phyloP scores from a whole-genome alignment of 1,140 invertebrate species.

The Pachypeltis micranthus region DNA sequence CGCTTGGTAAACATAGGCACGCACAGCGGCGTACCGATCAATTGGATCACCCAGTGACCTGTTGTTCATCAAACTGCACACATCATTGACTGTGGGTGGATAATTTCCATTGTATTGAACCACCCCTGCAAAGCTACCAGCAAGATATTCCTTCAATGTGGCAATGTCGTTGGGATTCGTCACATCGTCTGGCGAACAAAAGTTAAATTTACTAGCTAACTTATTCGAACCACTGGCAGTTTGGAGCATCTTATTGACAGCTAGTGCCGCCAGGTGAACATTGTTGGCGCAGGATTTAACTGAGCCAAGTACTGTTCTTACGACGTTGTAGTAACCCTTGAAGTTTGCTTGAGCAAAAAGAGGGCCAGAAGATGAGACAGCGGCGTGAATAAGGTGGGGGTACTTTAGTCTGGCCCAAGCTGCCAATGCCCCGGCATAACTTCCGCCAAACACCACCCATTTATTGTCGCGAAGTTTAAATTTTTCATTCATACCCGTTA shows the following conservation, averaged over 20 bases:
- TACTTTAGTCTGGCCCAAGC: constrained; percentile 85
- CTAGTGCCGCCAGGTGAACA: constrained; percentile 39
- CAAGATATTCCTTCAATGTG: constrained; percentile 66
- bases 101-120: constrained; percentile 95
- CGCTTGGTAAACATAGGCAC: too few relatives aligned
- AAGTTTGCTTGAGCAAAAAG: constrained; percentile 78
- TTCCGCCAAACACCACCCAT: constrained; percentile 88
- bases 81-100: constrained; percentile 22
- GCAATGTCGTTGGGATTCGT: constrained; percentile 55
- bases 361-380: constrained; percentile 78
- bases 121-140: constrained; percentile 70
- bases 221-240: background rate
- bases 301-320: constrained; percentile 53
- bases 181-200: constrained; percentile 64
- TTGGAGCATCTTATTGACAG: constrained; percentile 46
- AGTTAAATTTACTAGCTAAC: constrained; percentile 34
- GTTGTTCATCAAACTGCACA: constrained; percentile 53
- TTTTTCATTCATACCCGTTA: constrained; percentile 50
- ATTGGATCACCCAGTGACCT: constrained; percentile 45
- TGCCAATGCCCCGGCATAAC: constrained; percentile 79
- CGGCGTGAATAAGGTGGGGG: constrained; percentile 71
- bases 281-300: constrained; percentile 48
- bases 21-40: constrained; percentile 56
- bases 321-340: constrained; percentile 55
- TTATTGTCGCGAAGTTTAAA: constrained; percentile 61